Evolutionary conservation across 2,113 vertebrate species (phyloP).

Genomic region (Bufo bufo): DNA sequence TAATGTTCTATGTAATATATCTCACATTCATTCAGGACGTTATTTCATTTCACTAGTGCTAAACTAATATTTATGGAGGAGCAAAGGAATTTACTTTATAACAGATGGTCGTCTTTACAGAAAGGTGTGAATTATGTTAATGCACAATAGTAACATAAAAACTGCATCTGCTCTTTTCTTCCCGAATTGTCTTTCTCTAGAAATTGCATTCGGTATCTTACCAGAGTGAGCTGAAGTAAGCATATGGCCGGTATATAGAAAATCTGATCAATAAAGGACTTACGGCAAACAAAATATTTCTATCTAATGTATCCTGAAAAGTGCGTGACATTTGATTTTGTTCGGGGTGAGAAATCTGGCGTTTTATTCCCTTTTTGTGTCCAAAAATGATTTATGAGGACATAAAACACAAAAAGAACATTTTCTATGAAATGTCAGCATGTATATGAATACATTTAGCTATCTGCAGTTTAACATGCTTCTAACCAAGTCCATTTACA

Average conservation of each 20-base stretch:
- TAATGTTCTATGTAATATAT: slow-evolving; percentile 8
- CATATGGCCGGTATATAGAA: slow-evolving; percentile 33
- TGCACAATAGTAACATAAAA: slow-evolving; percentile 48
- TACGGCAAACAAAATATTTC: slow-evolving; percentile 18
- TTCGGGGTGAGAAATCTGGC: slow-evolving; percentile 11
- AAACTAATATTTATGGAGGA: slow-evolving; percentile 39
- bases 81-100: slow-evolving; percentile 39
- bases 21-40: slow-evolving; percentile 30
- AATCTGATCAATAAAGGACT: slow-evolving; percentile 37
- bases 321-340: slow-evolving; percentile 46
- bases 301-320: slow-evolving; percentile 36
- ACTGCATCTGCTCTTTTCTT: slow-evolving; percentile 52
- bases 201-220: slow-evolving; percentile 34
- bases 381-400: slow-evolving; percentile 54
- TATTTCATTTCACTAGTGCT: slow-evolving; percentile 33
- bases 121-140: slow-evolving; percentile 56
- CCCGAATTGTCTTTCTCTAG: slow-evolving; percentile 28
- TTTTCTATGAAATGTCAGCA: slow-evolving; percentile 11
- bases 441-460: slow-evolving; percentile 34
- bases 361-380: slow-evolving; percentile 24
- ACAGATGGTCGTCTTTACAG: slow-evolving; percentile 49
- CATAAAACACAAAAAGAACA: slow-evolving; percentile 34
- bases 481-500: not conserved
- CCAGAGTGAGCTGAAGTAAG: slow-evolving; percentile 15
- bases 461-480: slow-evolving; percentile 17